Evolutionary conservation across 2,113 vertebrate species (phyloP), one percentile per base, ranked within the genome.

Genomic region (Sprattus sprattus): DNA sequence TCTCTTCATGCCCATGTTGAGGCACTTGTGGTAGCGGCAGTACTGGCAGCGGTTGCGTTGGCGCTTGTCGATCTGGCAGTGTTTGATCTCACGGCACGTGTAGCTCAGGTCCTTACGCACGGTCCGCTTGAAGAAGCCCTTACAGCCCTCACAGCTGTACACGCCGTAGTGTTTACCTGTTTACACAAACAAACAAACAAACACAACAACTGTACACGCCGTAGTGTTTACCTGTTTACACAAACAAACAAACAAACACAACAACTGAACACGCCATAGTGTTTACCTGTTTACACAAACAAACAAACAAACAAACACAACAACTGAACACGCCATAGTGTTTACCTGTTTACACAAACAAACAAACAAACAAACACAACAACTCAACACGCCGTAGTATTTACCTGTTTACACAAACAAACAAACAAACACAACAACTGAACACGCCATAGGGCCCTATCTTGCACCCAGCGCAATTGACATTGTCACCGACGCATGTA

Each of bases 41-140:
- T 99, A 99, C 94, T 99, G 98, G 91, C 98, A 99, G 54, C 98
- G 98, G 95, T 99, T 99, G 89, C 98, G 96, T 95, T 99, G 98
- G n/a, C 98, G 97, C 91, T 99, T 99, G 92, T 99, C 98, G 1
- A 99, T 99, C 32, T 97, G 89, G 84, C 98, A 99, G 95, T 99
- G 96, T 93, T 99, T 99, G 94, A 94, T 99, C 95, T 99, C 98
- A 0, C 98, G 95, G 91, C 98, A 99, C 4, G 98, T 99, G 94
- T 99, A 99, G 82, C 96, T 99, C 86, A 99, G 95, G 94, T 99
- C 98, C 86, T 99, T 99, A 81, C 98, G 93, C 89, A 99, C 97
- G 0, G 98, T 99, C 89, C 98, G 93, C 93, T 99, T 99, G 95
- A 99, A 99, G 93, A 99, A 99, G 57, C 98, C 98, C 80, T 99